phyloP scores from a whole-genome alignment of 2,797 vertebrate species.

The Luscinia megarhynchos region DNA sequence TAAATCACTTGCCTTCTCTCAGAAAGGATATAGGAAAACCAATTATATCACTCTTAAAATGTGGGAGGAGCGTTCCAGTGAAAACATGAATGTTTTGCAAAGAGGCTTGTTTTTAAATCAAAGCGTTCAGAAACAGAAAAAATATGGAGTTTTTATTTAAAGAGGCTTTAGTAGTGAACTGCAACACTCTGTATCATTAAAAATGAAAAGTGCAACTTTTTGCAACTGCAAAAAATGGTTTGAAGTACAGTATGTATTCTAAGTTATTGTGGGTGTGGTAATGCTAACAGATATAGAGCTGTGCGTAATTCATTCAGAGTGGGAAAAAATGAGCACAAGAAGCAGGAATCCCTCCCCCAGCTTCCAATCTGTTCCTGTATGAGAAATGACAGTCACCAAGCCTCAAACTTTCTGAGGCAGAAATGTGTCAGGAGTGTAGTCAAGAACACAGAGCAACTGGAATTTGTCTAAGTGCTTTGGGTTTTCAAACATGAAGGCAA shows the following conservation, averaged over 20 bases:
- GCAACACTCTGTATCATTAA: neutral
- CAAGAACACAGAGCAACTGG: neutral
- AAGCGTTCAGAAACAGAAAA: neutral
- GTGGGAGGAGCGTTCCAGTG: neutral
- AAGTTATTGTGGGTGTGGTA: neutral
- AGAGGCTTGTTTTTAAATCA: neutral
- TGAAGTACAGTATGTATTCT: neutral
- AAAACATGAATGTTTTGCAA: neutral
- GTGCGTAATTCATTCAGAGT: neutral
- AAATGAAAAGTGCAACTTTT: neutral
- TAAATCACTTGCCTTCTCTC: slow-evolving; percentile 19
- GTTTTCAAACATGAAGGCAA: neutral
- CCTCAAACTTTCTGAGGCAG: neutral
- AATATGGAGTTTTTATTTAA: neutral
- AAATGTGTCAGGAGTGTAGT: neutral
- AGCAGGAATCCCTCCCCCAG: slow-evolving; percentile 12
- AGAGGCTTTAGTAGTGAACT: neutral
- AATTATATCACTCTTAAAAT: slow-evolving; percentile 28
- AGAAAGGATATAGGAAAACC: neutral
- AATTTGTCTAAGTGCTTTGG: neutral
- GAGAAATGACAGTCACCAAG: neutral
- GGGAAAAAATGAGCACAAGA: neutral
- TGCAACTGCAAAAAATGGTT: neutral
- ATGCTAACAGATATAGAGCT: neutral
- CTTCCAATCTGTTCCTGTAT: slow-evolving; percentile 11